These are phyloP conservation scores for Crocuta crocuta DNA, from an alignment of 2,113 vertebrate genomes.

Conservation along the genomic window DNA sequence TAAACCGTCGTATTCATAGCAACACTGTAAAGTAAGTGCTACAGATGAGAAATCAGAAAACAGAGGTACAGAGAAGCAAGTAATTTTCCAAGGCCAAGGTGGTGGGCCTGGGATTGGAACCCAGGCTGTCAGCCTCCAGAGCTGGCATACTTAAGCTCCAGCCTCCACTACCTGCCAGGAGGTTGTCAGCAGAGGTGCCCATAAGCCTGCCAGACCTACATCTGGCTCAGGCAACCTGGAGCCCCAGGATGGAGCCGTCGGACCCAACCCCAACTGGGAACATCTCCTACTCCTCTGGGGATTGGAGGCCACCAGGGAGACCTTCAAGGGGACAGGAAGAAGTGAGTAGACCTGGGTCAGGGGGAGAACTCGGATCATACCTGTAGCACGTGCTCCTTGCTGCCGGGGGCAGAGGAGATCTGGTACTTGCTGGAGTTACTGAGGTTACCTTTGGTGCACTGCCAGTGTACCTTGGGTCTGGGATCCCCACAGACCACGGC, in stretches of 20 bases:
- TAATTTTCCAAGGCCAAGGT: neutral
- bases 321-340: neutral
- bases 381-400: conserved; percentile 89
- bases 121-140: neutral
- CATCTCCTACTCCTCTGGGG: neutral
- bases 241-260: neutral
- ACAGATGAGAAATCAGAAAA: neutral
- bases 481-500: conserved; percentile 90
- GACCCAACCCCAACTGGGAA: neutral
- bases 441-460: conserved; percentile 80
- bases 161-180: no score
- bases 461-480: conserved; percentile 90
- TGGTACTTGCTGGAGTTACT: conserved; percentile 87
- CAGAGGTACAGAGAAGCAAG: neutral
- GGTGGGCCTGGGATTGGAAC: no score
- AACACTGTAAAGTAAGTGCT: neutral
- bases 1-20: neutral
- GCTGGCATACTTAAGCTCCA: no score
- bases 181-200: neutral
- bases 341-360: fast-evolving
- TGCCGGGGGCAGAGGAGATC: conserved; percentile 80
- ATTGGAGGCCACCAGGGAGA: neutral
- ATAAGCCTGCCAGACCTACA: neutral
- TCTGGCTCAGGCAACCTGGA: neutral
- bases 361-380: conserved; percentile 75